Base-by-base conservation (phyloP, 2,797 vertebrate genomes). In the Molossus molossus region DNA sequence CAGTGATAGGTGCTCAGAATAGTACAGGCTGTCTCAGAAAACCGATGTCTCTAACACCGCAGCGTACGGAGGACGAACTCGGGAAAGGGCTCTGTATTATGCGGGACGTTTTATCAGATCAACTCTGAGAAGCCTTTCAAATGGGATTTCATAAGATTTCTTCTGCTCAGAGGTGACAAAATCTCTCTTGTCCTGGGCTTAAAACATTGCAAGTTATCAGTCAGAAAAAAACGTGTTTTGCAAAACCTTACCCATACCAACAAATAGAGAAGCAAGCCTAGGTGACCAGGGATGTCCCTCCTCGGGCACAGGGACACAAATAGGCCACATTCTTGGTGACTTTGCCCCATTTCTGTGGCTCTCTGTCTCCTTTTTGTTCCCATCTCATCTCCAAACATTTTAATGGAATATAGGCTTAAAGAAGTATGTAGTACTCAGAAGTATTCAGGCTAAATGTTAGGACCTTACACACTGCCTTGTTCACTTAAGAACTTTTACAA, bases 1-100 rank as follows among this genome's bases (percentile, higher is more conserved):
- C 87, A 84, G 17, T 94, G 91, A 81, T 27, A 83, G 70, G 33
- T 75, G 48, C 91, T 94, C 20, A 81, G 83, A 96, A 92, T 89
- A 95, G 88, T 79, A 37, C 14, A 33, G 67, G 62, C 80, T 94
- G 50, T 94, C 75, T 94, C 45, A 50, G 88, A 69, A 96, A 65
- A 45, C 40, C 6, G 40, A 45, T 45, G 40, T 45, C 6, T 6
- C 40, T 45, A 45, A 45, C 40, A 45, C 40, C 65, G 55, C 3
- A 69, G 58, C 45, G 23, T 37, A 60, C 79, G 37, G 62, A 90
- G 27, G 37, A 82, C 81, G 81, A 75, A 23, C 25, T 77, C 27
- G 21, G 40, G 87, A 82, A 95, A 64, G 80, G 50, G 72, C 92
- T 82, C 2, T 55, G 29, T 33, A 33, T 67, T 45, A 72, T 9